Evolutionary conservation across 2,888 invertebrate genomes (phyloP).

Genomic region (Phyllotreta striolata): DNA sequence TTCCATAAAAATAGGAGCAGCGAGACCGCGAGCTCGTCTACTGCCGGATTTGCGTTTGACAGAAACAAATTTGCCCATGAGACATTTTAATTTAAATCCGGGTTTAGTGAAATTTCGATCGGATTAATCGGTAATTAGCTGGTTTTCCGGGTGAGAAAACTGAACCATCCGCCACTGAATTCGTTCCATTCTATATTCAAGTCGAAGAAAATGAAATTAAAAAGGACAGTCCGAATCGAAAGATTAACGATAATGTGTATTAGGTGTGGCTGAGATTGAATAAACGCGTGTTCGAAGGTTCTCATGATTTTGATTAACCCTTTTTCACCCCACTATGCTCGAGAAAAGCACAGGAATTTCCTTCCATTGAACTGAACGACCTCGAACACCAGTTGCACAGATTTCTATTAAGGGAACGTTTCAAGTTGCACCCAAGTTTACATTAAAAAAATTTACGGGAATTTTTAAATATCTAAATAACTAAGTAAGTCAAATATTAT

Average conservation of each 20-base stretch:
- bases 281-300: conserved; percentile 59
- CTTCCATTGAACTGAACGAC: conserved; percentile 27
- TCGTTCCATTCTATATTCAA: too few relatives aligned
- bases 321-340: conserved; percentile 50
- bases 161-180: too few relatives aligned
- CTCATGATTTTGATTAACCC: conserved; percentile 58
- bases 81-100: not conserved
- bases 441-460: not conserved
- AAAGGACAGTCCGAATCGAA: conserved; percentile 38
- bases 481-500: too few relatives aligned
- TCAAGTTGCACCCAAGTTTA: not conserved
- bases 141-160: too few relatives aligned
- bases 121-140: too few relatives aligned
- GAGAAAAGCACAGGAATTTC: conserved; percentile 39
- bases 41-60: conserved; percentile 4
- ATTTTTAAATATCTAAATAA: not conserved
- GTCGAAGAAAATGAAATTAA: conserved; percentile 7
- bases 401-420: not conserved
- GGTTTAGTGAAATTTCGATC: too few relatives aligned
- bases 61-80: conserved; percentile 19
- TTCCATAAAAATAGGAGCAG: conserved; percentile 16
- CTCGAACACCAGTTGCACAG: conserved; percentile 18
- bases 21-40: conserved; percentile 1
- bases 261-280: conserved; percentile 57
- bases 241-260: conserved; percentile 44